A percentile compares a stretch with the other conserved stretches of the same genome.
Evolutionary conservation across 23 tunicate species (phyloP).

Genomic region (Trididemnum miniatum): DNA sequence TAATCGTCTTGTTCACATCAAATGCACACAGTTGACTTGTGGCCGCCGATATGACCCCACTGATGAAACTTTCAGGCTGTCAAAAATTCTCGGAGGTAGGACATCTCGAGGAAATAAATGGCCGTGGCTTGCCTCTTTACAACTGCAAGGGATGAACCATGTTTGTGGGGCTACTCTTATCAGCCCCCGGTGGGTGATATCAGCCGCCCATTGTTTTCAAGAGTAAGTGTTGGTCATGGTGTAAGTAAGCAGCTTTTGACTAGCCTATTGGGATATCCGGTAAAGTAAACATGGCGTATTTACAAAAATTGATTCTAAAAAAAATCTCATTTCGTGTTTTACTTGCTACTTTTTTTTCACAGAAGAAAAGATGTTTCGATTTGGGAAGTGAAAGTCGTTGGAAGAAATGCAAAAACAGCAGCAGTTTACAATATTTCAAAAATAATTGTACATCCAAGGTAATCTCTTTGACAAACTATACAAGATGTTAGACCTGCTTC

Average conservation of each 20-base stretch:
- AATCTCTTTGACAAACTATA: neutral
- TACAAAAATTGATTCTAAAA: too few relatives aligned
- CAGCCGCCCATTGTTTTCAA: constrained; percentile 91
- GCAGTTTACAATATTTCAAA: constrained; percentile 42
- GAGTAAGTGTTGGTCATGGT: too few relatives aligned
- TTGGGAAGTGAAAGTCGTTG: constrained; percentile 45
- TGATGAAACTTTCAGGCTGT: neutral
- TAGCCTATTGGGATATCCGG: too few relatives aligned
- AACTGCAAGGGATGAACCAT: constrained; percentile 68
- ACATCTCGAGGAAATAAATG: constrained; percentile 61
- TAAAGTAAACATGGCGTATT: too few relatives aligned
- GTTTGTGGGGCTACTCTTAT: constrained; percentile 86
- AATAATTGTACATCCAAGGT: constrained; percentile 66
- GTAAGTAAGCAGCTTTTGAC: too few relatives aligned
- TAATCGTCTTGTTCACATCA: constrained; percentile 40
- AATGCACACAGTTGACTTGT: constrained; percentile 44
- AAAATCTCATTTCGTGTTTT: too few relatives aligned
- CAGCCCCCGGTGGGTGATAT: constrained; percentile 61
- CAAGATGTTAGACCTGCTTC: neutral
- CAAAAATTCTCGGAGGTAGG: constrained; percentile 68
- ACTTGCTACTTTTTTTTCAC: too few relatives aligned
- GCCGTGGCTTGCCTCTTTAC: constrained; percentile 82
- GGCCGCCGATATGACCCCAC: constrained; percentile 43
- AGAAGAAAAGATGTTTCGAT: constrained; percentile 37
- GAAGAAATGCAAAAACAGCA: neutral